Conservation (phyloP, 1,140 invertebrate genomes). For the Trissolcus basalis region DNA sequence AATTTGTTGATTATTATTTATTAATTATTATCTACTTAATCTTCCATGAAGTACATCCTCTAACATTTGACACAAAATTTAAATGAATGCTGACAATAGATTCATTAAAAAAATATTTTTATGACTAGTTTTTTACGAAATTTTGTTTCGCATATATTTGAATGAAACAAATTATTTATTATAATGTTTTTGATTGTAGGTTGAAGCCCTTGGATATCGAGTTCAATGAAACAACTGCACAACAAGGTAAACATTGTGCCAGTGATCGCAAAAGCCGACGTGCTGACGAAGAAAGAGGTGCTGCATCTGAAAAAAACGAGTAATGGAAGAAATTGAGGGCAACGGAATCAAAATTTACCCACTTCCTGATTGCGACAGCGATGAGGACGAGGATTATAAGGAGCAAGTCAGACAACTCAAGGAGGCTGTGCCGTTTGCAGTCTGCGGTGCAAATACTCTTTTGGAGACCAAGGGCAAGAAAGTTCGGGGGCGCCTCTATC, state of each 20-base stretch:
- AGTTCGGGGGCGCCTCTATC: slow-evolving; percentile 94
- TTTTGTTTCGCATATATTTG: no score
- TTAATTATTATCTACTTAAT: no score
- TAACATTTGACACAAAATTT: no score
- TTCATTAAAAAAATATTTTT: no score
- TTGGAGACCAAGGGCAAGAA: slow-evolving; percentile 93
- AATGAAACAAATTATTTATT: no score
- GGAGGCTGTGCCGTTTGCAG: slow-evolving; percentile 97
- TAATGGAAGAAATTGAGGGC: slow-evolving; percentile 88
- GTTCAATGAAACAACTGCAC: slow-evolving; percentile 98
- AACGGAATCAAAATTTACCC: slow-evolving; percentile 96
- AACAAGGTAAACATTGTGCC: slow-evolving; percentile 99
- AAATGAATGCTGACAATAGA: no score
- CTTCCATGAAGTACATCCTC: no score
- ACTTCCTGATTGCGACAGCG: slow-evolving; percentile 95
- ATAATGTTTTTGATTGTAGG: no score
- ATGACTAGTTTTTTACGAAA: no score
- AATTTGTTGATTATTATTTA: no score
- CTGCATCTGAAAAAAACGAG: slow-evolving; percentile 90
- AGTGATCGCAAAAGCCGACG: slow-evolving; percentile 99
- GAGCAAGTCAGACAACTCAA: slow-evolving; percentile 94
- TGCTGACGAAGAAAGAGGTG: slow-evolving; percentile 96
- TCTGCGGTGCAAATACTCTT: slow-evolving; percentile 96
- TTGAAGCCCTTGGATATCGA: slow-evolving; percentile 95
- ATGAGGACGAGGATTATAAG: slow-evolving; percentile 93